phyloP scores from a whole-genome alignment of 37 sponge, comb jelly and placozoan species.

The Spongia lamella region DNA sequence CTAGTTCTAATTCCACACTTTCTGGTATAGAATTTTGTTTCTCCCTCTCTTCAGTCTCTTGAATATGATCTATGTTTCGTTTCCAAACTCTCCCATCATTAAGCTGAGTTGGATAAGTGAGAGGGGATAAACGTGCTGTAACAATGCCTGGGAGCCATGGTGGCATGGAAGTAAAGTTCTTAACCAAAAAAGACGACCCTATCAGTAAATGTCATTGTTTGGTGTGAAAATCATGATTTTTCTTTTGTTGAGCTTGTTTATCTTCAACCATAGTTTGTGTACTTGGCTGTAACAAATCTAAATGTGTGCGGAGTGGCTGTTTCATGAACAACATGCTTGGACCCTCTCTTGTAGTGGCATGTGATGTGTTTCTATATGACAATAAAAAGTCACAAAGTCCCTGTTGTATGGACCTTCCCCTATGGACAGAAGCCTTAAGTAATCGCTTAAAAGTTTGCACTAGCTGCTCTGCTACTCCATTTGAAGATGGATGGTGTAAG shows the following conservation, averaged over 20 bases:
- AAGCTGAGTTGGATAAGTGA: conserved; percentile 11
- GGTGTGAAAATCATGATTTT: no score
- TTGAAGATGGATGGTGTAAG: conserved; percentile 30
- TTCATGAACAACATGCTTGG: conserved; percentile 19
- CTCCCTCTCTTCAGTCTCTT: no score
- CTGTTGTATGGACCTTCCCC: not conserved
- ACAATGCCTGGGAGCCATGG: no score
- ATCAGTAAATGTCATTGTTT: no score
- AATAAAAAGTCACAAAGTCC: conserved; percentile 4
- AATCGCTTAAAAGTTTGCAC: conserved; percentile 19
- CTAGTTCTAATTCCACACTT: no score
- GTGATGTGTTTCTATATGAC: conserved; percentile 16
- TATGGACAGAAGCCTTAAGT: not conserved
- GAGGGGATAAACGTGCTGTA: not conserved
- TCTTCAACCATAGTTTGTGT: not conserved
- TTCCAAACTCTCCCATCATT: conserved; percentile 20
- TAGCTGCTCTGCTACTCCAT: conserved; percentile 2
- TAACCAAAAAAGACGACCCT: no score
- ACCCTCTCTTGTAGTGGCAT: conserved; percentile 18
- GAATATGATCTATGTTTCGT: conserved; percentile 16
- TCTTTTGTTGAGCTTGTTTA: no score
- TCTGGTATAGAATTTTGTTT: no score
- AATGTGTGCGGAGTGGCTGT: conserved; percentile 1
- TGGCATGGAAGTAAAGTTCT: no score
- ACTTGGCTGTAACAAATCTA: conserved; percentile 17